These are phyloP conservation scores for Istiophorus platypterus DNA, from an alignment of 2,113 vertebrate species.

Conservation along the genomic window DNA sequence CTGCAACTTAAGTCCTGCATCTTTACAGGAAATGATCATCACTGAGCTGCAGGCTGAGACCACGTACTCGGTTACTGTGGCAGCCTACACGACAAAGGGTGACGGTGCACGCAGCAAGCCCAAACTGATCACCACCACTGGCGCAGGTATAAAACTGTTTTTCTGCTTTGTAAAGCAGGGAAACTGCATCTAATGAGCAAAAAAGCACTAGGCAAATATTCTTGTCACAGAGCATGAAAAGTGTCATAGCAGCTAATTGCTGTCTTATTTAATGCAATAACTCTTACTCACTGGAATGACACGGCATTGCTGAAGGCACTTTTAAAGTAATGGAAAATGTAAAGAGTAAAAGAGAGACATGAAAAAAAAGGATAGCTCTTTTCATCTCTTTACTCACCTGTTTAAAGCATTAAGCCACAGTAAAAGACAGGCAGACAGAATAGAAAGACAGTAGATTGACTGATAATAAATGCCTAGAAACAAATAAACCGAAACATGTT, in stretches of 20 bases:
- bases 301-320: slow-evolving; percentile 49
- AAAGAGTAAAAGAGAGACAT: slow-evolving; percentile 21
- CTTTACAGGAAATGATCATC: slow-evolving; percentile 95
- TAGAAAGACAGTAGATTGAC: not conserved
- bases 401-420: slow-evolving; percentile 16
- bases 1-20: slow-evolving; percentile 53
- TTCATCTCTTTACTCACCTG: slow-evolving; percentile 6
- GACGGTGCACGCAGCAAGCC: slow-evolving; percentile 98
- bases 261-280: slow-evolving; percentile 64
- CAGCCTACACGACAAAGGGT: slow-evolving; percentile 98
- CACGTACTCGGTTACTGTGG: slow-evolving; percentile 95
- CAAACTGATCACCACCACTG: slow-evolving; percentile 94
- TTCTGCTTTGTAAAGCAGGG: slow-evolving; percentile 11
- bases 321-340: slow-evolving; percentile 55
- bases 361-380: slow-evolving; percentile 31
- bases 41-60: slow-evolving; percentile 95
- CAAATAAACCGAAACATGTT: not conserved
- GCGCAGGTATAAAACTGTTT: slow-evolving; percentile 89
- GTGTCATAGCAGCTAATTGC: slow-evolving; percentile 57
- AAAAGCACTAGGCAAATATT: slow-evolving; percentile 19
- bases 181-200: slow-evolving; percentile 28
- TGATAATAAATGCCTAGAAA: not conserved
- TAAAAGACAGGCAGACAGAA: not conserved
- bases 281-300: slow-evolving; percentile 48
- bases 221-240: slow-evolving; percentile 39